Evolutionary conservation across 2,113 vertebrate species (phyloP).

Genomic region (Monarcha castaneiventris): DNA sequence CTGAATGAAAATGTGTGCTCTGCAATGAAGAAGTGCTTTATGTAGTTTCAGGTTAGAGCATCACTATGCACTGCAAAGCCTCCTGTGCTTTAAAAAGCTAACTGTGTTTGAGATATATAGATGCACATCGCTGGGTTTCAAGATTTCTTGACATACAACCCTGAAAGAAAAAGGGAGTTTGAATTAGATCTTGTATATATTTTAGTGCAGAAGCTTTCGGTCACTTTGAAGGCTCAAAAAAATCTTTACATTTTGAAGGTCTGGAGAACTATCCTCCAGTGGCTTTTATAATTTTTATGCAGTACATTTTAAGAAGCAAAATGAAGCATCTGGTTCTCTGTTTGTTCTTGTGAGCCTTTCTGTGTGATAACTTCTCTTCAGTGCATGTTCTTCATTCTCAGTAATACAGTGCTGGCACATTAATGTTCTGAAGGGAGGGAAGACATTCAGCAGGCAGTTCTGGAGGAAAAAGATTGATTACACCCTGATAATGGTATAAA

Average conservation of each 20-base stretch:
- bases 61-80: not conserved
- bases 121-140: not conserved
- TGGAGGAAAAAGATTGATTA: not conserved
- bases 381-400: fast-evolving
- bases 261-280: fast-evolving
- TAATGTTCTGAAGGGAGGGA: not conserved
- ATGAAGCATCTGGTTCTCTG: not conserved
- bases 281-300: not conserved
- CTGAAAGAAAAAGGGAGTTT: not conserved
- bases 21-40: not conserved
- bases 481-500: not conserved
- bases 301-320: not conserved
- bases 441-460: not conserved
- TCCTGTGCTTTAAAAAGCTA: not conserved
- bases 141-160: not conserved
- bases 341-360: not conserved
- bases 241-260: not conserved
- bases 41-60: not conserved
- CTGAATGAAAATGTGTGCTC: not conserved
- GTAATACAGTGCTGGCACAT: not conserved
- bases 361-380: not conserved
- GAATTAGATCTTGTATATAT: not conserved
- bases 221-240: not conserved
- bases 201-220: not conserved
- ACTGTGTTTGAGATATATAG: not conserved